Evolutionary conservation across 2,888 invertebrate species (phyloP).

Genomic region (Lampropteryx suffumata): DNA sequence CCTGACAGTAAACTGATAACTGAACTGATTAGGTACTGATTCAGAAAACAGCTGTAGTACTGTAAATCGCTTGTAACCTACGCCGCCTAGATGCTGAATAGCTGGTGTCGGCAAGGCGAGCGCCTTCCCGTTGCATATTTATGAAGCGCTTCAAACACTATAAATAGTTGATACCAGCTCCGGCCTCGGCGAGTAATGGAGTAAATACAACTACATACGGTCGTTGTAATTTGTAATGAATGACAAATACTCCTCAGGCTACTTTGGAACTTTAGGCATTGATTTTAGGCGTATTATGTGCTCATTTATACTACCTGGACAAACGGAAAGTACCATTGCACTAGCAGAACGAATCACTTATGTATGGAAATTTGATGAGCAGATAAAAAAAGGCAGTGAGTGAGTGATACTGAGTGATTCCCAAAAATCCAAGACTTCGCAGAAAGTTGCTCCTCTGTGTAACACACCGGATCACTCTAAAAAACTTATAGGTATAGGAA

Average conservation of each 20-base stretch:
- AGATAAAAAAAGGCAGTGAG: no score
- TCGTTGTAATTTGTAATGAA: slow-evolving; percentile 57
- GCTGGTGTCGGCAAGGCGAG: slow-evolving; percentile 82
- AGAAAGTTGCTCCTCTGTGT: no score
- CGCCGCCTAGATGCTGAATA: slow-evolving; percentile 64
- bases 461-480: no score
- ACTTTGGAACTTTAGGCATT: background rate
- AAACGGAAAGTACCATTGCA: no score
- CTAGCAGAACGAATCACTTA: no score
- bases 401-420: no score
- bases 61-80: slow-evolving; percentile 17
- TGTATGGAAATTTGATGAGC: no score
- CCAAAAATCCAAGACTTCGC: no score
- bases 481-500: no score
- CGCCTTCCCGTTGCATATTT: slow-evolving; percentile 83
- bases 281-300: background rate
- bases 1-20: no score
- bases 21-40: no score
- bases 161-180: slow-evolving; percentile 80
- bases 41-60: no score
- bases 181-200: slow-evolving; percentile 74
- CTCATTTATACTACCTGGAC: background rate
- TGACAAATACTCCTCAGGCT: slow-evolving; percentile 29
- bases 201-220: slow-evolving; percentile 73
- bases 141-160: slow-evolving; percentile 83